Percentiles rank a stretch among this genome's conserved stretches.
phyloP scores from a whole-genome alignment of 2,888 invertebrate species.

The Stenodera caucasica region DNA sequence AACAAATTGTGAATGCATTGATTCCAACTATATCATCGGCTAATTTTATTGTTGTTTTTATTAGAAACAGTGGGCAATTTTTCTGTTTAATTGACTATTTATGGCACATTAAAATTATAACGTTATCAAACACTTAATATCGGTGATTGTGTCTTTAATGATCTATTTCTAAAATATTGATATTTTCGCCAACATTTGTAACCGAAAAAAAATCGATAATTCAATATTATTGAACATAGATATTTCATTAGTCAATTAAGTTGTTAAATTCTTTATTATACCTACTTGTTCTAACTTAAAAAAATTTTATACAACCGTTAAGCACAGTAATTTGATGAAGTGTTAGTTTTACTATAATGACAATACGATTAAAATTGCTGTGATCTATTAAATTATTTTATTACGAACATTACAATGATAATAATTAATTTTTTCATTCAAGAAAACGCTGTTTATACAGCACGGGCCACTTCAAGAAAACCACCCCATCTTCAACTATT shows the following conservation, averaged over 20 bases:
- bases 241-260: slow-evolving; percentile 23
- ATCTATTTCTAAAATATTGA: background rate
- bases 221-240: background rate
- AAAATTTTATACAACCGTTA: slow-evolving; percentile 22
- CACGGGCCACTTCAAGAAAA: no score
- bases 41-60: slow-evolving; percentile 24
- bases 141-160: background rate
- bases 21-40: background rate
- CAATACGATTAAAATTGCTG: slow-evolving; percentile 15
- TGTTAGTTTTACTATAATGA: slow-evolving; percentile 23
- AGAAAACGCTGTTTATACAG: no score
- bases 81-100: slow-evolving; percentile 12
- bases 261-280: slow-evolving; percentile 21
- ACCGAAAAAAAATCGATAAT: no score
- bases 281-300: slow-evolving; percentile 17
- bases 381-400: background rate
- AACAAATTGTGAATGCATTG: background rate
- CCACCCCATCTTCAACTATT: no score
- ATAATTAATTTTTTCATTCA: no score
- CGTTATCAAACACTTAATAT: background rate
- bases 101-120: slow-evolving; percentile 9
- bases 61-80: slow-evolving; percentile 13
- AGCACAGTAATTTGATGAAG: slow-evolving; percentile 15
- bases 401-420: no score
- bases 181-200: no score